Evolutionary conservation across 2,888 invertebrate genomes (phyloP).

Genomic region (Phyllotreta striolata): DNA sequence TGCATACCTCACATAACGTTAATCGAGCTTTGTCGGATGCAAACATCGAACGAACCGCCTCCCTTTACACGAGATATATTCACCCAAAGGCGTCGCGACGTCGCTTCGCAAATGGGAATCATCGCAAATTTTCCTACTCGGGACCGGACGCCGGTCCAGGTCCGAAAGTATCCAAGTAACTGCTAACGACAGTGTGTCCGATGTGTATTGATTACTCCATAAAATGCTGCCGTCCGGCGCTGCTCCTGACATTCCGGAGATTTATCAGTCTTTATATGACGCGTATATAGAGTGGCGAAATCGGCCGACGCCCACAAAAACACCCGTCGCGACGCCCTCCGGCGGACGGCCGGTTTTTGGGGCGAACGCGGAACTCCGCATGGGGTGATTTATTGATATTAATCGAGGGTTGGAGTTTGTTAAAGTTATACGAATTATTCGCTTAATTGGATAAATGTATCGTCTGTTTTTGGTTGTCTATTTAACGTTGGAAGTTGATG

Average conservation of each 20-base stretch:
- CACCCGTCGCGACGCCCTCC: conserved; percentile 36
- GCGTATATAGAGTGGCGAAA: conserved; percentile 21
- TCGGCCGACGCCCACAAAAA: conserved; percentile 54
- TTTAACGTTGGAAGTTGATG: no score
- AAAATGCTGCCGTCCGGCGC: conserved; percentile 58
- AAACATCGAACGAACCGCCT: no score
- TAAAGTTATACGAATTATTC: no score
- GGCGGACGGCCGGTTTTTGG: conserved; percentile 10
- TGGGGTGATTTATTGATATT: conserved; percentile 17
- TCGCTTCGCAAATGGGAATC: no score
- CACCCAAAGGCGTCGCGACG: no score
- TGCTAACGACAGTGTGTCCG: conserved; percentile 60
- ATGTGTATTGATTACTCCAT: conserved; percentile 61
- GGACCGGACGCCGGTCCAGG: neutral
- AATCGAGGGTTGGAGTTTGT: neutral
- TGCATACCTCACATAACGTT: no score
- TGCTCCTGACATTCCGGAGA: conserved; percentile 59
- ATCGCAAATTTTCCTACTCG: neutral
- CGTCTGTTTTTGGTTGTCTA: no score
- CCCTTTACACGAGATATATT: no score
- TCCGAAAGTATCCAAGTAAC: conserved; percentile 36
- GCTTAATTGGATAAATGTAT: no score
- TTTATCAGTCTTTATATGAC: conserved; percentile 59
- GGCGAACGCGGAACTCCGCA: neutral
- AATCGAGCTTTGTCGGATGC: no score